Conservation (phyloP, 35 echinoderm and acorn worm species). For the Amphiura filiformis region DNA sequence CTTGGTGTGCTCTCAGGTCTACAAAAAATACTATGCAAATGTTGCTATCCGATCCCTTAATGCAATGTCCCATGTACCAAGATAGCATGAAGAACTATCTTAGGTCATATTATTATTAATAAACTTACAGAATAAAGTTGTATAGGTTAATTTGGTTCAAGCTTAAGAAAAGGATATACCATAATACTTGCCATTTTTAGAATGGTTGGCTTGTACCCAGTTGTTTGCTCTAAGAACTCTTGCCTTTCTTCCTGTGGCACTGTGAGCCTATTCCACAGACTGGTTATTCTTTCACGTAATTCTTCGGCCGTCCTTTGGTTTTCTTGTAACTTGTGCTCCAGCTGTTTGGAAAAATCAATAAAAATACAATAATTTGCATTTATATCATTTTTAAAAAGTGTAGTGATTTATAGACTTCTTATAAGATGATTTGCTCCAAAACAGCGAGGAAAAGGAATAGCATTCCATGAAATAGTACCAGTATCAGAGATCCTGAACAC, state of each 20-base stretch:
- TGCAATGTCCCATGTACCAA: too few relatives aligned
- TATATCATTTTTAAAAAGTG: too few relatives aligned
- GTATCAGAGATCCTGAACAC: too few relatives aligned
- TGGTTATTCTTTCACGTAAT: conserved; percentile 62
- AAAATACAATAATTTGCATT: not conserved
- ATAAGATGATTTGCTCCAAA: not conserved
- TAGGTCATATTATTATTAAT: too few relatives aligned
- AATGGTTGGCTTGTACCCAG: conserved; percentile 63
- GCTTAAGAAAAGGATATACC: too few relatives aligned
- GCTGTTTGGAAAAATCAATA: conserved; percentile 35
- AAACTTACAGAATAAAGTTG: too few relatives aligned
- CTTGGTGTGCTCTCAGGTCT: too few relatives aligned
- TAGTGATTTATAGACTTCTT: too few relatives aligned
- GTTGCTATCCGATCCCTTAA: too few relatives aligned
- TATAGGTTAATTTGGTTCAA: too few relatives aligned
- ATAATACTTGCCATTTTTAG: conserved; percentile 3
- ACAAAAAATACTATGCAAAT: too few relatives aligned
- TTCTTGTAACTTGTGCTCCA: conserved; percentile 70
- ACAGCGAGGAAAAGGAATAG: not conserved
- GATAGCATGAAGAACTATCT: too few relatives aligned
- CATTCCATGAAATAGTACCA: not conserved
- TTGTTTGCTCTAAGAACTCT: not conserved
- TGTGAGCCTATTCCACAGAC: conserved; percentile 71
- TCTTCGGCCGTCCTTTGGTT: conserved; percentile 58
- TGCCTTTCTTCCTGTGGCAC: conserved; percentile 46